Conservation (phyloP, 1,140 invertebrate genomes). For the Diprion similis region DNA sequence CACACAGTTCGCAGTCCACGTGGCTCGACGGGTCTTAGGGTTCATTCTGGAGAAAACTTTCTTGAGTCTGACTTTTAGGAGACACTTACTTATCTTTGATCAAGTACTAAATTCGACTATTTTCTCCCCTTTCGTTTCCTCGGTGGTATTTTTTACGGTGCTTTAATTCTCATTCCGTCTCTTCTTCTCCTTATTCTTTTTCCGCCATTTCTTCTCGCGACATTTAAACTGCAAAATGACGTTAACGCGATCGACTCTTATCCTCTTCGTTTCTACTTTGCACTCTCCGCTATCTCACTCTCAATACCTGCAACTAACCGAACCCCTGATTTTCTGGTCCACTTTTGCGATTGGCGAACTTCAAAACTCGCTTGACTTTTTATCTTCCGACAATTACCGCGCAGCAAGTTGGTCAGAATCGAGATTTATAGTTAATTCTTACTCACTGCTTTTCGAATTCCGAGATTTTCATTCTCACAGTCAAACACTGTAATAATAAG, state of each 20-base stretch:
- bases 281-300: background rate
- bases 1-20: background rate
- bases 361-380: background rate
- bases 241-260: conserved; percentile 2
- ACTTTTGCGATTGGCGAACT: background rate
- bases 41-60: background rate
- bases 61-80: background rate
- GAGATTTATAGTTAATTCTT: too few species aligned
- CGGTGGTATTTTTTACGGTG: background rate
- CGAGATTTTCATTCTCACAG: too few species aligned
- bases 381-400: background rate
- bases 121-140: background rate
- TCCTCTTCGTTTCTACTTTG: background rate
- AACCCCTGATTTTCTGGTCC: background rate
- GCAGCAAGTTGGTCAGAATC: background rate
- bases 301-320: background rate
- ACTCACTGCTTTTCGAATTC: too few species aligned
- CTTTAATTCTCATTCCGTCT: background rate
- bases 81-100: background rate
- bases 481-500: too few species aligned
- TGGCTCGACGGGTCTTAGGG: background rate
- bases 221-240: background rate
- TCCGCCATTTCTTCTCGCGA: background rate
- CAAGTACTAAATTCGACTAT: background rate
- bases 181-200: background rate